phyloP scores from a whole-genome alignment of 1,140 invertebrate genomes.

The Bilobella aurantiaca region DNA sequence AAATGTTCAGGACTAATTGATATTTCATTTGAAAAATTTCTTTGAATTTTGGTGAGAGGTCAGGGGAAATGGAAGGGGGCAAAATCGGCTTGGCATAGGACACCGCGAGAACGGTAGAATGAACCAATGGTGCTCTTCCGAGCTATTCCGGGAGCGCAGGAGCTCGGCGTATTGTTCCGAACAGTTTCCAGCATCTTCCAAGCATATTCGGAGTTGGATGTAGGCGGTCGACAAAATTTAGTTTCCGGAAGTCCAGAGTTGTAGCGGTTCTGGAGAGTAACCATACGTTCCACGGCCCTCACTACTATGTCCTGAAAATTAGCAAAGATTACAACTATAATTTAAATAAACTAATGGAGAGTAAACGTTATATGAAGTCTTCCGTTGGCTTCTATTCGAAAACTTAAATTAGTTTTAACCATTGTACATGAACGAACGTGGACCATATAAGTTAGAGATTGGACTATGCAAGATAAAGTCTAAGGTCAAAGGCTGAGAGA shows the following conservation, averaged over 20 bases:
- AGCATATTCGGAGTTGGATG: conserved; percentile 27
- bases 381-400: neutral
- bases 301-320: conserved; percentile 7
- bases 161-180: neutral
- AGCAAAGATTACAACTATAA: too few species aligned
- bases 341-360: neutral
- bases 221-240: conserved; percentile 24
- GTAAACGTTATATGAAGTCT: neutral
- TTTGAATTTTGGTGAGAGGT: neutral
- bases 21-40: neutral
- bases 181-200: conserved; percentile 22
- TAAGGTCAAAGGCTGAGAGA: too few species aligned
- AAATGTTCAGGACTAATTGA: too few species aligned
- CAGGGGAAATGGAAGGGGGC: conserved; percentile 29
- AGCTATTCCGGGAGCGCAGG: neutral
- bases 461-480: too few species aligned
- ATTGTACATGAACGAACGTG: too few species aligned
- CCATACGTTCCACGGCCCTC: conserved; percentile 18
- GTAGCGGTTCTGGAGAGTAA: conserved; percentile 17
- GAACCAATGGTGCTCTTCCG: conserved; percentile 10
- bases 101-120: conserved; percentile 21
- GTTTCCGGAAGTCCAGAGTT: conserved; percentile 26
- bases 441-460: too few species aligned
- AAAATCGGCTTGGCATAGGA: conserved; percentile 16
- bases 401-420: too few species aligned